Evolutionary conservation across 2,888 invertebrate genomes (phyloP), one percentile per base, ranked within the genome.

Genomic region (Yponomeuta malinellus): DNA sequence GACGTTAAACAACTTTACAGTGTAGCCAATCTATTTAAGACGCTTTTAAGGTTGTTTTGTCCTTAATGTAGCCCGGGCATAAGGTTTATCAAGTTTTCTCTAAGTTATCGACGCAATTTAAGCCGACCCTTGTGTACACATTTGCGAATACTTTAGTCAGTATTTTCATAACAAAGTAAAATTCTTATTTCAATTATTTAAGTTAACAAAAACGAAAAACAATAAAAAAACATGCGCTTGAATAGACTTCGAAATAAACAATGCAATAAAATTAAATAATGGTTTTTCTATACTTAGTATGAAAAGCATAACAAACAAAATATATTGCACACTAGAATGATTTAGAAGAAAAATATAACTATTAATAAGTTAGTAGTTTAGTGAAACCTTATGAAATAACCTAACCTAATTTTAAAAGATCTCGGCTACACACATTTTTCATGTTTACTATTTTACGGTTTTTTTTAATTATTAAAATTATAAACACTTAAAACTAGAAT

Each of bases 401-500:
- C 48, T 52, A 69, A 10, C 12, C 10, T 52, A 63, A 81, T 81
- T 79, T 81, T 84, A 83, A 85, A 80, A 81, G 79, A 80, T 83
- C 71, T 72, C 31, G 73, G 74, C 71, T 75, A 74, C 72, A 75
- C 78, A 77, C 67, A 71, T 74, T 74, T 77, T 76, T 76, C 76
- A 79, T 78, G 78, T 81, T 71, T 77, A 78, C 71, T 68, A 63
- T 73, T 78, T 48, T 59, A 59, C 15, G 52, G 12, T 59, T 59
- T 37, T 68, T 65, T 82, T 81, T 83, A 83, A 85, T 87, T 86
- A 90, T 78, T 81, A 79, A 90, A 91, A 89, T 88, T 85, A 91
- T 88, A 91, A 88, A 86, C 81, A 87, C 89, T 90, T 92, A 90
- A 89, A 91, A 87, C 92, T 93, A 92, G 90, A 91, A 91, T 91